Evolutionary conservation across 2,888 invertebrate genomes (phyloP).

Genomic region (Odontocerum albicorne): DNA sequence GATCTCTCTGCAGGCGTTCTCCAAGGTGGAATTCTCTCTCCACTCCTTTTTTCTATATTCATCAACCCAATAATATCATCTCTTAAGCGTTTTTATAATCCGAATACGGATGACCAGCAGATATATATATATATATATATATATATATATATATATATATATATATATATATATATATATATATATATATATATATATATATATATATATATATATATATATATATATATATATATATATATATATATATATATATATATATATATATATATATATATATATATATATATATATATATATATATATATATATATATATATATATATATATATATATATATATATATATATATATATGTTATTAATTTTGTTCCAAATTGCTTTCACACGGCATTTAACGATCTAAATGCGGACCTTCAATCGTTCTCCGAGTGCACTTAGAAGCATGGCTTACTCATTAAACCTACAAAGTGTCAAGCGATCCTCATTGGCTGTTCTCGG

Average conservation of each 20-base stretch:
- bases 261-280: background rate
- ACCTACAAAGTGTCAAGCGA: too few relatives aligned
- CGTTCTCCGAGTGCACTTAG: too few relatives aligned
- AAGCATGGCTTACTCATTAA: too few relatives aligned
- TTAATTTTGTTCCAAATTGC: background rate
- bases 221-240: background rate
- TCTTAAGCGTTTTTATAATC: too few relatives aligned
- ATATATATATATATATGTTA: slow-evolving; percentile 1
- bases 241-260: background rate
- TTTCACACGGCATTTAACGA: too few relatives aligned
- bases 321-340: background rate
- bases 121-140: background rate
- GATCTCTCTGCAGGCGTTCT: too few relatives aligned
- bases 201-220: background rate
- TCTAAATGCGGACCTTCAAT: too few relatives aligned
- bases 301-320: background rate
- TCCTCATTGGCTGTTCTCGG: too few relatives aligned
- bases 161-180: background rate
- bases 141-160: background rate
- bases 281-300: background rate
- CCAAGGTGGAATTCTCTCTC: too few relatives aligned
- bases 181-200: background rate
- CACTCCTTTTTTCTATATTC: too few relatives aligned
- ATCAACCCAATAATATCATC: too few relatives aligned
- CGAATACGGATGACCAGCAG: too few relatives aligned